A percentile compares a stretch with the other conserved stretches of the same genome.
Conservation (phyloP, 2,888 invertebrate species). For the Thecophora atra region DNA sequence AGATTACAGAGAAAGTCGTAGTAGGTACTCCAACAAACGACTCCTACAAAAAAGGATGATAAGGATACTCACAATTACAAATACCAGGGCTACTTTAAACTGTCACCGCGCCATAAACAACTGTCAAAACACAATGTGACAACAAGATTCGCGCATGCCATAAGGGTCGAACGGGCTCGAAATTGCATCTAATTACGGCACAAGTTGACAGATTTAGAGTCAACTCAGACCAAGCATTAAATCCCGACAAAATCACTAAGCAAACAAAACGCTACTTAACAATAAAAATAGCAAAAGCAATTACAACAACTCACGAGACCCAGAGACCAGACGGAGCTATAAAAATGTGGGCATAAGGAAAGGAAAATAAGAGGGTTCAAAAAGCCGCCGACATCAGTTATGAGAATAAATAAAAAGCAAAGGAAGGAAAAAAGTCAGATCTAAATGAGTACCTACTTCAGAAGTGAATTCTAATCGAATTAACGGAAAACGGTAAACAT, state of each 20-base stretch:
- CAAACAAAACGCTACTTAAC: constrained; percentile 34
- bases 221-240: constrained; percentile 20
- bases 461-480: not conserved
- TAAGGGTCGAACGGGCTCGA: constrained; percentile 34
- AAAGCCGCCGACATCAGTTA: not conserved
- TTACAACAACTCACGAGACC: not conserved
- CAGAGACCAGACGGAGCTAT: not conserved
- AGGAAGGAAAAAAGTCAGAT: not conserved
- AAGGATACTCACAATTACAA: too few species aligned
- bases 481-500: not conserved
- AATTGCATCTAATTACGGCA: constrained; percentile 32
- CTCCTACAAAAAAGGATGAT: too few species aligned
- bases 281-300: constrained; percentile 24
- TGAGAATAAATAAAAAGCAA: not conserved
- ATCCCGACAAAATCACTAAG: constrained; percentile 27
- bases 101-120: constrained; percentile 22
- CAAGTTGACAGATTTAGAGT: constrained; percentile 37
- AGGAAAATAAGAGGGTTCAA: not conserved
- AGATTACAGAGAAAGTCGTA: too few species aligned
- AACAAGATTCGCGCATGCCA: constrained; percentile 38
- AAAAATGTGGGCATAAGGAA: not conserved
- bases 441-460: not conserved
- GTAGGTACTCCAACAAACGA: too few species aligned
- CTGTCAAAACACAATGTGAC: constrained; percentile 33
- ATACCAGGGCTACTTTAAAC: not conserved